A percentile compares a stretch with the other conserved stretches of the same genome.
Evolutionary conservation across 2,113 vertebrate genomes (phyloP).

Genomic region (Prionailurus viverrinus): DNA sequence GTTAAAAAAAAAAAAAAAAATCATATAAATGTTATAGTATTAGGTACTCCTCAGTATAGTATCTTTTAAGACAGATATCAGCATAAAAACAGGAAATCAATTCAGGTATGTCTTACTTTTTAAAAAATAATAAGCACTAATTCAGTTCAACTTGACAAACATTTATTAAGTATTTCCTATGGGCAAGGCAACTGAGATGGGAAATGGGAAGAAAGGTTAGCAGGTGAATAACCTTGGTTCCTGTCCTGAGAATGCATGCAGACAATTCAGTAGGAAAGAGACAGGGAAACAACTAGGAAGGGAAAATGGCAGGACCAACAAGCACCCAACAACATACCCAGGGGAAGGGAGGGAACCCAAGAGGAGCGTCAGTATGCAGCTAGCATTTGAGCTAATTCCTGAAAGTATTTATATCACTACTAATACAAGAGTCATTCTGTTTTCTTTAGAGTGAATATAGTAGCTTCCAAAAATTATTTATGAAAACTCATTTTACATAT

Average conservation of each 20-base stretch:
- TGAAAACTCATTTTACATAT: not conserved
- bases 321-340: not conserved
- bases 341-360: not conserved
- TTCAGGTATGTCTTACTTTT: not conserved
- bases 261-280: not conserved
- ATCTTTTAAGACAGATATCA: slow-evolving; percentile 27
- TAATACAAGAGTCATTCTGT: not conserved
- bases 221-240: not conserved
- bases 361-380: not conserved
- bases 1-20: not conserved
- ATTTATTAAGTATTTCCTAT: slow-evolving; percentile 48
- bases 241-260: not conserved
- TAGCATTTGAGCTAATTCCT: not conserved
- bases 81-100: slow-evolving; percentile 54
- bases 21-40: not conserved
- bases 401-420: slow-evolving; percentile 22
- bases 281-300: not conserved
- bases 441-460: not conserved
- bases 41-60: not conserved
- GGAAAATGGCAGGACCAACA: not conserved
- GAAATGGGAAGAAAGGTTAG: slow-evolving; percentile 41
- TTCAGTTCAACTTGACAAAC: slow-evolving; percentile 31
- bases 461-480: slow-evolving; percentile 17
- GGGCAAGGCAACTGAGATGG: not conserved
- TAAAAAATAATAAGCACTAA: slow-evolving; percentile 51